Percentiles rank a stretch among this genome's conserved stretches.
Conservation (phyloP, 2,888 invertebrate species). For the Micropterix aruncella region DNA sequence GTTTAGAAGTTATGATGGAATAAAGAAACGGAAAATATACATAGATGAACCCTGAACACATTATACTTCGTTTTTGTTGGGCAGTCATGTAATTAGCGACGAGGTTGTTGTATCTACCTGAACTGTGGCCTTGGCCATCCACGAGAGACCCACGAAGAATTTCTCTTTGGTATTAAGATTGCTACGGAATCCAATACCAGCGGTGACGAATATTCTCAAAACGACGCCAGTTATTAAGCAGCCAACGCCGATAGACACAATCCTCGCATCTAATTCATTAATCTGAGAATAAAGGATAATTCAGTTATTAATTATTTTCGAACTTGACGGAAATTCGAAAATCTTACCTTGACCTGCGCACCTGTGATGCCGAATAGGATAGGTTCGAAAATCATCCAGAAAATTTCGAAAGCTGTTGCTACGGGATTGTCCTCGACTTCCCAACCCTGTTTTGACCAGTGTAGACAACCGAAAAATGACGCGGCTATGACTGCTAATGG, state of each 20-base stretch:
- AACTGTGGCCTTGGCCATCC: constrained; percentile 85
- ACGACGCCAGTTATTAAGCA: constrained; percentile 46
- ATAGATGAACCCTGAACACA: too few species aligned
- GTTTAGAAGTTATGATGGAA: too few species aligned
- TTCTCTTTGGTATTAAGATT: constrained; percentile 68
- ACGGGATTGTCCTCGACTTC: constrained; percentile 62
- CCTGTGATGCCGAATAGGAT: constrained; percentile 81
- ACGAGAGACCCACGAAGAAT: constrained; percentile 67
- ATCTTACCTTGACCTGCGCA: constrained; percentile 55
- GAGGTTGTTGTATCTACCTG: constrained; percentile 39
- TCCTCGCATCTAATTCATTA: constrained; percentile 42
- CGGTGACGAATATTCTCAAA: constrained; percentile 43
- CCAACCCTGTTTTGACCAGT: constrained; percentile 64
- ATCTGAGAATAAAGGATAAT: constrained; percentile 19
- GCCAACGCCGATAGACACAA: constrained; percentile 48
- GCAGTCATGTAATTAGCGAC: too few species aligned
- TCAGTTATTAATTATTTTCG: background rate
- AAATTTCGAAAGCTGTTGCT: constrained; percentile 57
- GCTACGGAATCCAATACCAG: constrained; percentile 50
- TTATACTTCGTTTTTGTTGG: too few species aligned
- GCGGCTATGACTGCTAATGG: constrained; percentile 61
- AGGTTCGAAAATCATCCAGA: constrained; percentile 84
- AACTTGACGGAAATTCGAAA: too few species aligned
- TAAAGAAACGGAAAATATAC: too few species aligned
- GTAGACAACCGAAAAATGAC: constrained; percentile 55